A percentile compares a stretch with the other conserved stretches of the same genome.
Conservation (phyloP, 2,797 vertebrate species). For the Harpagifer antarcticus region DNA sequence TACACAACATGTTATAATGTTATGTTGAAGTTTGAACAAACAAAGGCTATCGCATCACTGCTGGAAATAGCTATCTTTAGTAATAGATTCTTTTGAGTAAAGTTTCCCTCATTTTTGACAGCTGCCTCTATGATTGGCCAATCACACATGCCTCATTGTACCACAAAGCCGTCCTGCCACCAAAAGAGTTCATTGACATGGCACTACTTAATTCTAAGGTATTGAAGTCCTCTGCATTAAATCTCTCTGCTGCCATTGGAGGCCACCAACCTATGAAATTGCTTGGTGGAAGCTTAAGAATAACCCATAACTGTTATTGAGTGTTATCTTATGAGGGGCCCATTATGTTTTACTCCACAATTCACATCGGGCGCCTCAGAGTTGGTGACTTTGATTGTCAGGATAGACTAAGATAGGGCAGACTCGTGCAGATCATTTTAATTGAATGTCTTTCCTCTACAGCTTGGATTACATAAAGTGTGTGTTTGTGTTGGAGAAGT, state of each 20-base stretch:
- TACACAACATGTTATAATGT: neutral
- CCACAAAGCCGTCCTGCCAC: constrained; percentile 12
- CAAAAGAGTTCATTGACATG: constrained; percentile 23
- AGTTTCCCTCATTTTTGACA: constrained; percentile 6
- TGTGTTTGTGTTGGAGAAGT: neutral
- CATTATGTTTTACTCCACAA: constrained; percentile 33
- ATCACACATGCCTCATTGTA: constrained; percentile 29
- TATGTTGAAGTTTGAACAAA: constrained; percentile 4
- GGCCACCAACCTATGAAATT: constrained; percentile 67
- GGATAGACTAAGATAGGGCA: constrained; percentile 20
- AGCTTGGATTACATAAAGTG: constrained; percentile 34
- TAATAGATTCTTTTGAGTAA: neutral
- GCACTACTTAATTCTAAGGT: constrained; percentile 15
- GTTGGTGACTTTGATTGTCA: constrained; percentile 26
- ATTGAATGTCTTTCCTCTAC: constrained; percentile 65
- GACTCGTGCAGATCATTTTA: constrained; percentile 52
- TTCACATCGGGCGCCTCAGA: constrained; percentile 17
- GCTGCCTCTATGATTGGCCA: constrained; percentile 10
- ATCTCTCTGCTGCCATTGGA: constrained; percentile 43
- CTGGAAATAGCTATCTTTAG: neutral
- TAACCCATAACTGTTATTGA: constrained; percentile 39
- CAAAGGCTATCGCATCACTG: no score
- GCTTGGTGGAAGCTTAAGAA: constrained; percentile 43
- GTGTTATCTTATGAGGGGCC: constrained; percentile 49
- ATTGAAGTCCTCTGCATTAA: constrained; percentile 25